These are phyloP conservation scores for Rhinolophus ferrumequinum DNA, from an alignment of 2,113 vertebrate species.

Conservation along the genomic window DNA sequence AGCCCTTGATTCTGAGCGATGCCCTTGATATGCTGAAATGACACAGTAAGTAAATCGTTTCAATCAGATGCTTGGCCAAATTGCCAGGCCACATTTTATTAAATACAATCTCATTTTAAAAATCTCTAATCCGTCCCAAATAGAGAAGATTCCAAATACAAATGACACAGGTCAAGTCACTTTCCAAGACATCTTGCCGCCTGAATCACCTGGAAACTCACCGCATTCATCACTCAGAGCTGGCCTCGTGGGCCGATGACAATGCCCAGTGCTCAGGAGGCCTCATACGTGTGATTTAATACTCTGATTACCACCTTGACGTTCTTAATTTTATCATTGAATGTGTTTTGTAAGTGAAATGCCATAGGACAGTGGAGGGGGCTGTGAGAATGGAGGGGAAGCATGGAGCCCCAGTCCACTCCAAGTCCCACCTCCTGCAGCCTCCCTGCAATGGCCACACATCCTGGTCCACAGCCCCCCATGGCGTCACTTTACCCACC, in stretches of 20 bases:
- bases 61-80: not conserved
- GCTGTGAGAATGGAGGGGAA: not conserved
- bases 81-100: not conserved
- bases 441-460: not conserved
- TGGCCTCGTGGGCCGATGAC: rapidly evolving
- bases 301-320: not conserved
- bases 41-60: not conserved
- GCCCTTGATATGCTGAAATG: not conserved
- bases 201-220: not conserved
- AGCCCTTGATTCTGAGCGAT: not conserved
- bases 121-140: not conserved
- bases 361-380: not conserved
- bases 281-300: not conserved
- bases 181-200: not conserved
- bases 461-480: not conserved
- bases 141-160: not conserved
- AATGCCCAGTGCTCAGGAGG: not conserved
- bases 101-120: not conserved
- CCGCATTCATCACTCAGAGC: not conserved
- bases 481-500: not conserved
- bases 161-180: not conserved
- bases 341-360: not conserved
- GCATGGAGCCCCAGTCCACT: not conserved
- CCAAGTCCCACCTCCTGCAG: rapidly evolving
- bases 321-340: not conserved